Percentiles rank a stretch among this genome's conserved stretches.
Evolutionary conservation across 2,888 invertebrate species (phyloP).

Genomic region (Steinernema carpocapsae): DNA sequence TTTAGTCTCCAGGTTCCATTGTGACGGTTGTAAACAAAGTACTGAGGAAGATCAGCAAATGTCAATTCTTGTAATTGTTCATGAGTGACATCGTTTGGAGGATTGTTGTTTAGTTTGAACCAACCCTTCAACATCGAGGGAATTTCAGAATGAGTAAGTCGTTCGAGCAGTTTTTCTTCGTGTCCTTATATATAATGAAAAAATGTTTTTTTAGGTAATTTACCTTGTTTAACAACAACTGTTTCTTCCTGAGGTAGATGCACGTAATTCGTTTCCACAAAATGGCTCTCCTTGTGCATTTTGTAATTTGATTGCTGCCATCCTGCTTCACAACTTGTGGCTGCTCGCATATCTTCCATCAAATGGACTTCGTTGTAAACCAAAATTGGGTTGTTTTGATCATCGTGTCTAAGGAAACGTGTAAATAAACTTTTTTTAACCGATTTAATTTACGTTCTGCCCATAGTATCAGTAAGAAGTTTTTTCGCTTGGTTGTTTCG

Average conservation of each 20-base stretch:
- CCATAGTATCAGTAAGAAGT: not conserved
- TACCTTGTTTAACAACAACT: slow-evolving; percentile 17
- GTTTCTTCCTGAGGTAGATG: slow-evolving; percentile 37
- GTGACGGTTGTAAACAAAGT: not conserved
- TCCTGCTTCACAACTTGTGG: slow-evolving; percentile 39
- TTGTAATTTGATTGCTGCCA: slow-evolving; percentile 33
- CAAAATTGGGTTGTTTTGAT: not conserved
- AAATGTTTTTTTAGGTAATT: not conserved
- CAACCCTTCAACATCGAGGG: slow-evolving; percentile 36
- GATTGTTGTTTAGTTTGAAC: slow-evolving; percentile 34
- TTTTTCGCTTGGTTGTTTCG: not conserved
- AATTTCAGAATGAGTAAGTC: not conserved
- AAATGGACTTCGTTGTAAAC: slow-evolving; percentile 38
- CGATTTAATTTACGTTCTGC: not conserved
- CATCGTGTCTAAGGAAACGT: slow-evolving; percentile 7
- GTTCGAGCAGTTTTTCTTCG: slow-evolving; percentile 7
- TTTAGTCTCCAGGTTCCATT: not conserved
- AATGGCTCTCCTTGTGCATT: slow-evolving; percentile 38
- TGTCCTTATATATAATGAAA: not conserved
- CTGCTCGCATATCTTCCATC: slow-evolving; percentile 37
- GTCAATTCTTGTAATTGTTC: not conserved
- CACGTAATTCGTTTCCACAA: slow-evolving; percentile 28
- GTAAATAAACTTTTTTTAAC: too few relatives aligned
- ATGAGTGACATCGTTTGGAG: not conserved
- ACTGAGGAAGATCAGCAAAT: slow-evolving; percentile 14